Conservation (phyloP, 2,888 invertebrate species). For the Monochamus alternatus region DNA sequence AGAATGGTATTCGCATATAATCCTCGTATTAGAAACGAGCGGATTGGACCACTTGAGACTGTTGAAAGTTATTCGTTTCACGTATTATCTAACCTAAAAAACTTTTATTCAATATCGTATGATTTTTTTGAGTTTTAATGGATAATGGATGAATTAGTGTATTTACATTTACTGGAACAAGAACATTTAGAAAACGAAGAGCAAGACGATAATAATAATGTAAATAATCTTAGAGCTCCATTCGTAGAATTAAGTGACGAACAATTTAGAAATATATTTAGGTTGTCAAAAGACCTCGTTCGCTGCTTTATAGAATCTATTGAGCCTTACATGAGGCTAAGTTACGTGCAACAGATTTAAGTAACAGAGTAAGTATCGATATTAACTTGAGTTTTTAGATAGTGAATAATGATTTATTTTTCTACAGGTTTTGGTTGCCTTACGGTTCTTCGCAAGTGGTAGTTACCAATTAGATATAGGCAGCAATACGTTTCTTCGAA, state of each 20-base stretch:
- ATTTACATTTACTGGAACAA: neutral
- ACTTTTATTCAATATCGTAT: neutral
- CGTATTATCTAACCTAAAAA: neutral
- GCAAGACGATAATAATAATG: neutral
- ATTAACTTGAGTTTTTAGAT: too few species aligned
- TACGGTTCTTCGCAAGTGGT: constrained; percentile 20
- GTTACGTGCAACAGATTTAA: neutral
- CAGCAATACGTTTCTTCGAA: neutral
- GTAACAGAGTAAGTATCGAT: constrained; percentile 6
- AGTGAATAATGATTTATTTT: neutral
- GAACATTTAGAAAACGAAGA: neutral
- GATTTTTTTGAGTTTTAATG: neutral
- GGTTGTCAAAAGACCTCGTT: neutral
- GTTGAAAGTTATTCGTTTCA: neutral
- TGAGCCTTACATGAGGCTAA: neutral
- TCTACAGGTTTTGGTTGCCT: constrained; percentile 22
- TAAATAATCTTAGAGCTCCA: neutral
- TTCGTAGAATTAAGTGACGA: neutral
- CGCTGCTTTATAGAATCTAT: neutral
- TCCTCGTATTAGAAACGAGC: neutral
- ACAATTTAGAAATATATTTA: constrained; percentile 8
- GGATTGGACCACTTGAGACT: neutral
- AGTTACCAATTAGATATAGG: constrained; percentile 21
- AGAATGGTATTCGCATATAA: neutral
- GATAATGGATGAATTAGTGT: neutral